These are phyloP conservation scores for Eulemur rufifrons DNA, from an alignment of 2,113 vertebrate genomes.

Conservation along the genomic window DNA sequence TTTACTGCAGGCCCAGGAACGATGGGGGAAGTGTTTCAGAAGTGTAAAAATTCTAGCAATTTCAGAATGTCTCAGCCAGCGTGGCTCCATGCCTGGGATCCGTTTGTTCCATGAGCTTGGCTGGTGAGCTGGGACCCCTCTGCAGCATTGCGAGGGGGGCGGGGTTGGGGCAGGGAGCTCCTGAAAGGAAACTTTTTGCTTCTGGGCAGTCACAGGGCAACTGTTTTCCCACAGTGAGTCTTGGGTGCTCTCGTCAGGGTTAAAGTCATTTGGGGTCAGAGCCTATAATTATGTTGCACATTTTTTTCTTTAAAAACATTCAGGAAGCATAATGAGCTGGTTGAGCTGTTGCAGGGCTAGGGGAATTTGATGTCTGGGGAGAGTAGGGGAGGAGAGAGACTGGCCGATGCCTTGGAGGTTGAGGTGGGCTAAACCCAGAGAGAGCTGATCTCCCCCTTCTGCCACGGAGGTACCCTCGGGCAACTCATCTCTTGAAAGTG, in stretches of 20 bases:
- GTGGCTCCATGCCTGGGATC: not conserved
- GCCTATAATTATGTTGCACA: slow-evolving; percentile 53
- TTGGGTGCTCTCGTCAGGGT: slow-evolving; percentile 26
- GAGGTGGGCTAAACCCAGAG: not conserved
- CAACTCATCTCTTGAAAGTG: slow-evolving; percentile 35
- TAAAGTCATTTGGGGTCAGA: slow-evolving; percentile 65
- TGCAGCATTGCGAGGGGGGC: not conserved
- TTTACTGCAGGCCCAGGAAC: not conserved
- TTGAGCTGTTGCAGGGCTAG: not conserved
- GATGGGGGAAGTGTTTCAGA: not conserved
- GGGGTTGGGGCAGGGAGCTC: not conserved
- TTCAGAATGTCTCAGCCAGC: not conserved
- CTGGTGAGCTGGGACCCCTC: not conserved
- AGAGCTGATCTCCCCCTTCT: not conserved
- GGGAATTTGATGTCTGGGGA: not conserved
- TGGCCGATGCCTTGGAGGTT: not conserved
- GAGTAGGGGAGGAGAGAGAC: not conserved
- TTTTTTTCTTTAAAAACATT: slow-evolving; percentile 45
- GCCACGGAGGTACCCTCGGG: not conserved
- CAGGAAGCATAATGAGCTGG: slow-evolving; percentile 24
- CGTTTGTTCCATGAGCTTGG: not conserved
- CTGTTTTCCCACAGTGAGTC: slow-evolving; percentile 1
- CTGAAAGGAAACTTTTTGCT: slow-evolving; percentile 44
- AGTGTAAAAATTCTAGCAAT: not conserved
- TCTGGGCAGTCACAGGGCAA: not conserved